Evolutionary conservation across 2,113 vertebrate species (phyloP).

Genomic region (Variabilichromis moorii): DNA sequence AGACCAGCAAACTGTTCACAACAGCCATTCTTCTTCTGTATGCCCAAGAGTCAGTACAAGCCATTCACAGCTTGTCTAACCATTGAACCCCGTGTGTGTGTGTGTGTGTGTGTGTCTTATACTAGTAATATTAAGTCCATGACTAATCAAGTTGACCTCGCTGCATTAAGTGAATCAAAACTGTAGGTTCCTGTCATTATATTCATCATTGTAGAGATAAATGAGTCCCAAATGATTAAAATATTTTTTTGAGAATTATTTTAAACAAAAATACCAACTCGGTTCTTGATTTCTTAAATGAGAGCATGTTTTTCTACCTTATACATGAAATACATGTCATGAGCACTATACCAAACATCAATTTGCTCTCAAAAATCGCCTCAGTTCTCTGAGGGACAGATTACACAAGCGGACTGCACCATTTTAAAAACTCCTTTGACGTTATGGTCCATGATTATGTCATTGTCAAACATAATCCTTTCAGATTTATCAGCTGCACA

Average conservation of each 20-base stretch:
- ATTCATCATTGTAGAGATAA: background rate
- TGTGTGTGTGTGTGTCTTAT: background rate
- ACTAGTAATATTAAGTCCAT: background rate
- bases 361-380: background rate
- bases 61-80: background rate
- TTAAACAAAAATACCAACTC: background rate
- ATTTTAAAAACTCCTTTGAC: background rate
- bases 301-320: background rate
- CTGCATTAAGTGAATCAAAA: background rate
- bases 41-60: background rate
- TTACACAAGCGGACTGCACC: background rate
- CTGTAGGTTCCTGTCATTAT: background rate
- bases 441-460: background rate
- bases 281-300: background rate
- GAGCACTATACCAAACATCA: background rate
- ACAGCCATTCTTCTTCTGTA: background rate
- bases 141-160: background rate
- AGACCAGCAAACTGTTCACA: background rate
- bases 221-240: background rate
- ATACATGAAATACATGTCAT: background rate
- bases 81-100: background rate
- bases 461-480: background rate
- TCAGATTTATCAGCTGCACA: background rate
- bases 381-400: background rate
- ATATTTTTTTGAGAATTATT: background rate